A percentile compares a stretch with the other conserved stretches of the same genome.
phyloP scores from a whole-genome alignment of 2,888 invertebrate species.

The Silvanus unidentatus region DNA sequence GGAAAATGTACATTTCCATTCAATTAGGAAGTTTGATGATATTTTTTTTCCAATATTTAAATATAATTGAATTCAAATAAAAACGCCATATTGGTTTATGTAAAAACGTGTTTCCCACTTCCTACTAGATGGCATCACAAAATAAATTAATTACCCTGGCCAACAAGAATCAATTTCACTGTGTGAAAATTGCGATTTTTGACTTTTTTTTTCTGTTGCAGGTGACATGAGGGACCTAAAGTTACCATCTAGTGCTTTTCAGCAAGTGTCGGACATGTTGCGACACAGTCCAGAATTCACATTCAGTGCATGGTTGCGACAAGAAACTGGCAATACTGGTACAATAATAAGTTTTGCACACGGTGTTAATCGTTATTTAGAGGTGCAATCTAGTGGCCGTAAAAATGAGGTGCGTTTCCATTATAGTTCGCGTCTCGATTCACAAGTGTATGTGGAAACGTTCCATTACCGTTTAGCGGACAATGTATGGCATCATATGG shows the following conservation, averaged over 20 bases:
- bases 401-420: slow-evolving; percentile 81
- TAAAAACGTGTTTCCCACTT: no score
- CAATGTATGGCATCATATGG: slow-evolving; percentile 82
- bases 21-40: not conserved
- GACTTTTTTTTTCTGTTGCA: slow-evolving; percentile 36
- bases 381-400: slow-evolving; percentile 85
- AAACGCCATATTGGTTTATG: no score
- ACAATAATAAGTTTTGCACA: slow-evolving; percentile 78
- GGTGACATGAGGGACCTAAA: slow-evolving; percentile 69
- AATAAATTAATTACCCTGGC: no score
- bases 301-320: slow-evolving; percentile 68
- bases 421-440: slow-evolving; percentile 65
- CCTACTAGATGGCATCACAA: no score
- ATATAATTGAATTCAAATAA: no score
- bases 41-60: no score
- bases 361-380: slow-evolving; percentile 64
- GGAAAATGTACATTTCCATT: no score
- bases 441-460: slow-evolving; percentile 69
- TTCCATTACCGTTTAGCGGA: slow-evolving; percentile 85
- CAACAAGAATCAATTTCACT: no score
- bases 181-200: no score
- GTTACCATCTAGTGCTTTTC: slow-evolving; percentile 62
- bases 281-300: slow-evolving; percentile 74
- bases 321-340: slow-evolving; percentile 77
- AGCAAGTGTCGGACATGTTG: slow-evolving; percentile 62